Evolutionary conservation across 2,113 vertebrate species (phyloP).

Genomic region (Poicephalus meyeri): DNA sequence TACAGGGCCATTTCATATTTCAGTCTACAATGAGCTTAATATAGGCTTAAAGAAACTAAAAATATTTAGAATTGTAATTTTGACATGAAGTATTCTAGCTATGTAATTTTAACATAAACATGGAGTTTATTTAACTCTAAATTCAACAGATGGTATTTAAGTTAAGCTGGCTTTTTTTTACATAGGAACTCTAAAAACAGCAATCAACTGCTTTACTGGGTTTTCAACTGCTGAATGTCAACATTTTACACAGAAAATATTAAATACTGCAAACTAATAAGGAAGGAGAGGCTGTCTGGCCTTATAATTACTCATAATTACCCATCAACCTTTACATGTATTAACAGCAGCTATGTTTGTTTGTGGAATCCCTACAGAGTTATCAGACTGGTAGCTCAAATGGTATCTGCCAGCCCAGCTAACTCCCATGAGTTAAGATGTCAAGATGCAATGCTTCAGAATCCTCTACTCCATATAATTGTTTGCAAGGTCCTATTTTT

Average conservation of each 20-base stretch:
- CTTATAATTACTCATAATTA: conserved; percentile 45
- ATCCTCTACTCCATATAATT: rapidly evolving
- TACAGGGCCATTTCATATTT: conserved; percentile 20
- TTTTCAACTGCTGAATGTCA: conserved; percentile 35
- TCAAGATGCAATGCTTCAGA: rapidly evolving
- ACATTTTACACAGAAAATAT: conserved; percentile 43
- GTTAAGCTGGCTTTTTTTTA: conserved; percentile 28
- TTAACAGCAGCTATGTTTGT: not conserved
- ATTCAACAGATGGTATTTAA: conserved; percentile 71
- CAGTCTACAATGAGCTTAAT: conserved; percentile 57
- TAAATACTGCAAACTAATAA: conserved; percentile 43
- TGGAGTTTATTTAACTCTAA: conserved; percentile 62
- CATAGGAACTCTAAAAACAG: conserved; percentile 59
- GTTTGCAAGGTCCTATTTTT: not conserved
- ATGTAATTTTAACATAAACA: conserved; percentile 66
- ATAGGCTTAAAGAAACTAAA: conserved; percentile 53
- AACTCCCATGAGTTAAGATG: rapidly evolving
- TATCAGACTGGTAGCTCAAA: not conserved
- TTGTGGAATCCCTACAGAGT: not conserved
- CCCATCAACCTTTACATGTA: not conserved
- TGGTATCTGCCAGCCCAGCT: not conserved
- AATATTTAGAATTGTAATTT: conserved; percentile 62
- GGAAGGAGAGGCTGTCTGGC: conserved; percentile 20
- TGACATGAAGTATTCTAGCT: conserved; percentile 62
- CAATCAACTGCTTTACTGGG: conserved; percentile 39